Conservation (phyloP, 2,797 vertebrate species). For the Lateolabrax maculatus region DNA sequence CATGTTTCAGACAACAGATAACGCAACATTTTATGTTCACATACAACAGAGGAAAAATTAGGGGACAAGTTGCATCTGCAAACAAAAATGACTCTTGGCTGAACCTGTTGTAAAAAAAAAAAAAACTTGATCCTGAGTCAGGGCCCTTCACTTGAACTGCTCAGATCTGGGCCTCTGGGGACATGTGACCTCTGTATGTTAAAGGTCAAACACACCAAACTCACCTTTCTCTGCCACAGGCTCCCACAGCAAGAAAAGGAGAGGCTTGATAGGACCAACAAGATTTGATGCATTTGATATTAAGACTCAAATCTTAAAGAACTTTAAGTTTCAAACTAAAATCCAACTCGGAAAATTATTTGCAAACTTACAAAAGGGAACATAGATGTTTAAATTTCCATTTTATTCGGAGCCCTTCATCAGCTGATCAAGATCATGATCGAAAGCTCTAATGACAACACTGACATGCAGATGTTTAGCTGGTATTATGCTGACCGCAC, state of each 20-base stretch:
- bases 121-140: neutral
- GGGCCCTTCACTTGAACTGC: constrained; percentile 7
- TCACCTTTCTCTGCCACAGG: constrained; percentile 49
- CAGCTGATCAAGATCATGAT: too few species aligned
- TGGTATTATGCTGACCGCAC: too few species aligned
- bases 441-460: too few species aligned
- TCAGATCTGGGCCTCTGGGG: constrained; percentile 33
- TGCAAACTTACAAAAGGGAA: too few species aligned
- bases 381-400: too few species aligned
- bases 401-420: too few species aligned
- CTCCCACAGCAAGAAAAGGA: neutral
- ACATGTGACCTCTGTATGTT: constrained; percentile 45
- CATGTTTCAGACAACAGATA: neutral
- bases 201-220: constrained; percentile 62
- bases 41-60: neutral
- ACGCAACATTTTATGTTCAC: too few species aligned
- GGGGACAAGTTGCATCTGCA: neutral
- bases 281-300: neutral
- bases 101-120: neutral
- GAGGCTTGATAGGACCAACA: too few species aligned
- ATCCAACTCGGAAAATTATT: too few species aligned
- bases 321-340: neutral
- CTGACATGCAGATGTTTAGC: too few species aligned
- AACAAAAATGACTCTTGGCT: neutral
- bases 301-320: neutral